Base-by-base conservation (phyloP, 53 echinoderm and acorn worm species). In the Paracentrotus lividus region DNA sequence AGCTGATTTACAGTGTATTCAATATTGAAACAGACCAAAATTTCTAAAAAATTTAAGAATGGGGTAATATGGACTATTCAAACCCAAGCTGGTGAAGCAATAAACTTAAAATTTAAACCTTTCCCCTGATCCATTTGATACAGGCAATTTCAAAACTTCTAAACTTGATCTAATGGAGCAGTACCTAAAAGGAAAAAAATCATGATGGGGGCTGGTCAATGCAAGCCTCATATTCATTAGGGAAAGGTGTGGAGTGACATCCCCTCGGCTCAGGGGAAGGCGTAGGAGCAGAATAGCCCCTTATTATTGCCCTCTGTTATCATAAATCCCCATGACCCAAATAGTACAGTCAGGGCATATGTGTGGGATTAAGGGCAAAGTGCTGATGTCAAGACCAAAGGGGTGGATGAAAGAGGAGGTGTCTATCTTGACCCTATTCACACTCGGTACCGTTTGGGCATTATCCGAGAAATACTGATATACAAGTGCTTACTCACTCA, bases 361-460 rank as follows among this genome's bases (percentile, higher is more conserved):
- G 84, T 27, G 47, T 84, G 84, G 29, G 84, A 84, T 84, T 84
- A 84, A 84, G 84, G 84, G 10, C 84, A 84, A 84, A 49, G 84
- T 84, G 84, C 49, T 84, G 84, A 84, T 84, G 8, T 84, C 84
- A 45, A n/a, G n/a, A n/a, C n/a, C 14, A 23, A 5, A 8, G 49
- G 49, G 49, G 49, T n/a, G 49, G n/a, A 49, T 69, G 69, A 38
- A 5, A 69, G 38, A 18, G 69, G 0, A 31, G 34, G 38, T 27
- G 69, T 69, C 4, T 24, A 60, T 3, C 38, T 16, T 4, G 69
- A 69, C 69, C 69, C 31, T 38, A 69, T 69, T 69, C 69, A 69
- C 69, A 69, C 31, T 3, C 14, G 6, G 18, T 24, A 58, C 3
- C 21, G 5, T 58, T 23, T 52, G 10, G 15, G 52, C 15, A 52